A percentile compares a stretch with the other conserved stretches of the same genome.
Conservation (phyloP, 1,140 invertebrate species). For the Bactericera cockerelli region DNA sequence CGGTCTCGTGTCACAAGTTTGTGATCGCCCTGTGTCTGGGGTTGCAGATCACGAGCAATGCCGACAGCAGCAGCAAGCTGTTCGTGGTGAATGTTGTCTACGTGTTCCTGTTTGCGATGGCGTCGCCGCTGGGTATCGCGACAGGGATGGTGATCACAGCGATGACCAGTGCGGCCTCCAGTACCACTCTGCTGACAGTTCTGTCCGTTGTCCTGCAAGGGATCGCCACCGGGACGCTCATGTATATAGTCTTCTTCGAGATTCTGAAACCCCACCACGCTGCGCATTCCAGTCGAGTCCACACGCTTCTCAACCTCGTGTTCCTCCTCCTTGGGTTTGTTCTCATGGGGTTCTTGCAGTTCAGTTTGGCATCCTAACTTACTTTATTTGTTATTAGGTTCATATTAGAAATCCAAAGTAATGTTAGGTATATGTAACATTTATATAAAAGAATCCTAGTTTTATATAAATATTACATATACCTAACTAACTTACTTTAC, state of each 20-base stretch:
- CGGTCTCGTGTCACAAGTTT: conserved; percentile 40
- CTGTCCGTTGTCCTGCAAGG: conserved; percentile 28
- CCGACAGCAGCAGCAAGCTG: conserved; percentile 26
- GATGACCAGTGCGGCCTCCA: conserved; percentile 24
- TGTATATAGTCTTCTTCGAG: conserved; percentile 36
- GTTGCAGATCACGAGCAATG: conserved; percentile 28
- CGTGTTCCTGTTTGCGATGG: conserved; percentile 34
- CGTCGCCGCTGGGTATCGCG: conserved; percentile 37
- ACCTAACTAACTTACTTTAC: no score
- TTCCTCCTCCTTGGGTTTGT: neutral
- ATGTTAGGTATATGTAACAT: no score
- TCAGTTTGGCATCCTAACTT: no score
- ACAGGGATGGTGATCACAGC: conserved; percentile 41
- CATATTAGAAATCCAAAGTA: no score
- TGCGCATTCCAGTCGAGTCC: neutral
- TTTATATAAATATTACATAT: no score
- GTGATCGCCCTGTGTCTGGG: conserved; percentile 40
- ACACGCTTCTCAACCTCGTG: neutral
- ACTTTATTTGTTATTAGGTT: no score
- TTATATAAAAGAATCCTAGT: no score
- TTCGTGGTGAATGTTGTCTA: conserved; percentile 28
- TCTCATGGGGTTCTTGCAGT: neutral
- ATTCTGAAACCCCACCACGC: conserved; percentile 26
- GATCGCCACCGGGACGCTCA: conserved; percentile 32
- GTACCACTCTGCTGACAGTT: conserved; percentile 7